Evolutionary conservation across 2,888 invertebrate species (phyloP).

Genomic region (Spatulosminthurus flaviceps): DNA sequence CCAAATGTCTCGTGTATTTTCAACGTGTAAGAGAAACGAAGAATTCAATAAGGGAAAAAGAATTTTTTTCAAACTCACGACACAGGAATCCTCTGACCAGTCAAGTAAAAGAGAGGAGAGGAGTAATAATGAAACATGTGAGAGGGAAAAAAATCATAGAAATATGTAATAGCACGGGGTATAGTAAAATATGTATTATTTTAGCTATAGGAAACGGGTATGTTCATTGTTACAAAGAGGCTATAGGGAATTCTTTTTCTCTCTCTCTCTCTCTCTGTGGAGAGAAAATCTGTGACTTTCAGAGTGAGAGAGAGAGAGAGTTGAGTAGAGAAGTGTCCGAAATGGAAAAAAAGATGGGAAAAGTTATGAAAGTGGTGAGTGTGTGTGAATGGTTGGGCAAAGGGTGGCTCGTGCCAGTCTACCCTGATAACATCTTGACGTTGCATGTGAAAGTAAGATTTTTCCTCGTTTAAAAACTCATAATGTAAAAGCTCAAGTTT

Average conservation of each 20-base stretch:
- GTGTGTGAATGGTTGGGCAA: slow-evolving; percentile 33
- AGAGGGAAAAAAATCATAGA: neutral
- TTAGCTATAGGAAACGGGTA: neutral
- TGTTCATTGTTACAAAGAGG: neutral
- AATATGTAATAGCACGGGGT: neutral
- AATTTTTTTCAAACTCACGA: neutral
- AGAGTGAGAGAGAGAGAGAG: too few relatives aligned
- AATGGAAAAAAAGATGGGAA: slow-evolving; percentile 23
- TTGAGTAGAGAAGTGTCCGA: neutral
- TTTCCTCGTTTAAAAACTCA: slow-evolving; percentile 42
- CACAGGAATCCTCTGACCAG: neutral
- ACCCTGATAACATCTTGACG: slow-evolving; percentile 46
- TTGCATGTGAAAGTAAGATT: slow-evolving; percentile 44
- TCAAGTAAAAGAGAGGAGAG: neutral
- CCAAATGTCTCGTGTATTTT: too few relatives aligned
- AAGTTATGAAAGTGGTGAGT: slow-evolving; percentile 45
- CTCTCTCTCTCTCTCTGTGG: too few relatives aligned
- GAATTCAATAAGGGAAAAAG: neutral
- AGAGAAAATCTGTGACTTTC: slow-evolving; percentile 8
- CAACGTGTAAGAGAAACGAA: too few relatives aligned
- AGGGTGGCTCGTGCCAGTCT: slow-evolving; percentile 44
- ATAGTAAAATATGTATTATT: neutral
- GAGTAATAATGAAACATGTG: slow-evolving; percentile 3
- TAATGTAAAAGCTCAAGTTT: slow-evolving; percentile 3
- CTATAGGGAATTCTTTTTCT: slow-evolving; percentile 10